phyloP scores from a whole-genome alignment of 2,888 invertebrate species.

The Leptinotarsa rubiginosa region DNA sequence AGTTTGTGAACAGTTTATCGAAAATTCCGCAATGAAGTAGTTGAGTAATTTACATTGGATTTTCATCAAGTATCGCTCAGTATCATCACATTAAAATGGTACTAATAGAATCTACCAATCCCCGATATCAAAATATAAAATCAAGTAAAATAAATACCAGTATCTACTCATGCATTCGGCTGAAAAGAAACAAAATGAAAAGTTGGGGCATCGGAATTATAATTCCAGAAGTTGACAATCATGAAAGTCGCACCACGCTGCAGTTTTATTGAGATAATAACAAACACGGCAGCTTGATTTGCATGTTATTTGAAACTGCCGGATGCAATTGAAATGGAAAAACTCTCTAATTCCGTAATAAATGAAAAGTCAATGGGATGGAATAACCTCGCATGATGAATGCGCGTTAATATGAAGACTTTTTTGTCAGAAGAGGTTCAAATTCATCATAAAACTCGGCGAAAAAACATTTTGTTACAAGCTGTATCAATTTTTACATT shows the following conservation, averaged over 20 bases:
- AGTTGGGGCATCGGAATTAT: not conserved
- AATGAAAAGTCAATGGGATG: constrained; percentile 1
- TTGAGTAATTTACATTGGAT: too few species aligned
- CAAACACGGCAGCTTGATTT: constrained; percentile 4
- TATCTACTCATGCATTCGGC: too few species aligned
- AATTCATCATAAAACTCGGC: not conserved
- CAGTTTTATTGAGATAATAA: constrained; percentile 12
- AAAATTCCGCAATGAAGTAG: too few species aligned
- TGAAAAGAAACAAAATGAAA: too few species aligned
- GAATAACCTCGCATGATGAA: not conserved
- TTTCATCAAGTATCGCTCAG: too few species aligned
- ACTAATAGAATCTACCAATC: too few species aligned
- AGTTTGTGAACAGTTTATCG: too few species aligned
- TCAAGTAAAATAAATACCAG: too few species aligned
- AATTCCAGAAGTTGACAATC: not conserved
- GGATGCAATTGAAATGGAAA: constrained; percentile 17
- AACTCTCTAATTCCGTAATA: not conserved
- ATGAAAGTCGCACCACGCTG: not conserved
- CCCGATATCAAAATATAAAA: too few species aligned
- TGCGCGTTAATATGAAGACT: not conserved
- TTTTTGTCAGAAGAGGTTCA: not conserved
- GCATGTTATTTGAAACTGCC: constrained; percentile 13
- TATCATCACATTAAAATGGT: too few species aligned
- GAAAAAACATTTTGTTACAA: not conserved
- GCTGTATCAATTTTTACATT: not conserved